Percentiles rank a stretch among this genome's conserved stretches.
These are phyloP conservation scores for Ranitomeya variabilis DNA, from an alignment of 2,113 vertebrate genomes.

Conservation along the genomic window DNA sequence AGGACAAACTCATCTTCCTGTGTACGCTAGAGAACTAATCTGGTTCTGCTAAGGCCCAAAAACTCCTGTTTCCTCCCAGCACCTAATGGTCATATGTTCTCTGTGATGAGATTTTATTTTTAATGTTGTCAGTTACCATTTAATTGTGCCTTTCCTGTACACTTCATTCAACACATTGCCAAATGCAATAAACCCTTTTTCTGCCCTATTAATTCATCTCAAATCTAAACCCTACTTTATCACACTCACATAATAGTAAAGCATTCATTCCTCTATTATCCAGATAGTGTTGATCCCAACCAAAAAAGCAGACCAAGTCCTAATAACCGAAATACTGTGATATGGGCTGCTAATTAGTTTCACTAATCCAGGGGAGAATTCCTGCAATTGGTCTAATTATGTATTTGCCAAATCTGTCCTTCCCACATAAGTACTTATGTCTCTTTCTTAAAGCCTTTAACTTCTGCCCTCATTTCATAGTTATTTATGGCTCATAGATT, in stretches of 20 bases:
- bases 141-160: too few relatives aligned
- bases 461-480: constrained; percentile 6
- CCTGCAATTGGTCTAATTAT: constrained; percentile 18
- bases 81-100: too few relatives aligned
- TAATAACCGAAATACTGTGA: constrained; percentile 26
- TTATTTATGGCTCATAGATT: constrained; percentile 21
- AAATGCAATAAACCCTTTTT: too few relatives aligned
- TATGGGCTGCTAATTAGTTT: constrained; percentile 18
- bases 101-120: too few relatives aligned
- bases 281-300: background rate
- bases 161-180: too few relatives aligned
- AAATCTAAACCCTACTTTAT: background rate
- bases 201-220: too few relatives aligned
- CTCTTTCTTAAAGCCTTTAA: background rate
- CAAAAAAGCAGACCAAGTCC: background rate
- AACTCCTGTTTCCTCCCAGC: too few relatives aligned
- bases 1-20: too few relatives aligned
- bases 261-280: background rate
- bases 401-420: background rate
- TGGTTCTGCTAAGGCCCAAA: too few relatives aligned
- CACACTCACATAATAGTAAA: background rate
- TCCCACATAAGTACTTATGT: background rate
- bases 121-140: too few relatives aligned
- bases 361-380: background rate
- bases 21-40: too few relatives aligned